These are phyloP conservation scores for Peromyscus leucopus DNA, from an alignment of 2,113 vertebrate genomes.

Conservation along the genomic window DNA sequence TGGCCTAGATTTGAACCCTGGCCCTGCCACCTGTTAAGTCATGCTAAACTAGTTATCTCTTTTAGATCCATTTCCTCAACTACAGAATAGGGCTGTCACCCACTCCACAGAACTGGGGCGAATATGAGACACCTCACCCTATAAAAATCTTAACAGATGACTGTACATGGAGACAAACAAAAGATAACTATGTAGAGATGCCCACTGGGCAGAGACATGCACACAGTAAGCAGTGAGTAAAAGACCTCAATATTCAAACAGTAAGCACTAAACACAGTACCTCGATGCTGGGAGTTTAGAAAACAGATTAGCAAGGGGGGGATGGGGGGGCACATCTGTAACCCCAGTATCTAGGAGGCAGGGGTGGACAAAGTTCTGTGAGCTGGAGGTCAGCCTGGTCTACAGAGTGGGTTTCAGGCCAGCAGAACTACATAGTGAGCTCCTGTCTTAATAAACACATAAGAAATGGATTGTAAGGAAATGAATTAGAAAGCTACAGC, in stretches of 20 bases:
- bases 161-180: background rate
- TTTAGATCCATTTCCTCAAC: constrained; percentile 25
- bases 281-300: background rate
- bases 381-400: background rate
- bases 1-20: background rate
- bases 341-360: background rate
- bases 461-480: background rate
- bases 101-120: background rate
- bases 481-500: background rate
- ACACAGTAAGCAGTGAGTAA: background rate
- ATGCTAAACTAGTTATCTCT: background rate
- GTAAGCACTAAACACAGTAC: background rate
- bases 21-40: background rate
- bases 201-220: background rate
- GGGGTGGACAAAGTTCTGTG: background rate
- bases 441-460: background rate
- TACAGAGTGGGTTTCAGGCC: background rate
- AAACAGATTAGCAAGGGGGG: background rate
- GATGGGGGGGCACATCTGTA: background rate
- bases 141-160: background rate
- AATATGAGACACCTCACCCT: background rate
- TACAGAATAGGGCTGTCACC: background rate
- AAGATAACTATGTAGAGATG: background rate
- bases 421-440: background rate
- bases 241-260: background rate